A percentile compares a stretch with the other conserved stretches of the same genome.
Conservation (phyloP, 1,140 invertebrate species). For the Formica selysi region DNA sequence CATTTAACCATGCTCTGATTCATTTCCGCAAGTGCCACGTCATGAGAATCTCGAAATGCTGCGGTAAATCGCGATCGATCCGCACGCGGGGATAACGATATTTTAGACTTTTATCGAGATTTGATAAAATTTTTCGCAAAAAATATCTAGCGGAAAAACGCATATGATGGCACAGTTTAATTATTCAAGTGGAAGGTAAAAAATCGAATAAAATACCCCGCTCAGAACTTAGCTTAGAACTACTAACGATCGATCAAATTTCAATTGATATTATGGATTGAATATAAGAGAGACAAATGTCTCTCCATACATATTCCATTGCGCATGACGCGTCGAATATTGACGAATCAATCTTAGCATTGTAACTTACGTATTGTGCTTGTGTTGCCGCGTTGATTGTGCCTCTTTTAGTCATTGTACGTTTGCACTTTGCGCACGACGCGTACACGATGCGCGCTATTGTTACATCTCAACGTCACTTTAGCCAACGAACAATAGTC, state of each 20-base stretch:
- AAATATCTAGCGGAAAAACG: conserved; percentile 4
- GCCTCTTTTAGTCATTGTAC: conserved; percentile 51
- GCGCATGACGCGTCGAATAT: conserved; percentile 6
- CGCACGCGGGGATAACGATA: neutral
- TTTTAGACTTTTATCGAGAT: neutral
- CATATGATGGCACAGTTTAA: neutral
- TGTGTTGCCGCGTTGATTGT: conserved; percentile 19
- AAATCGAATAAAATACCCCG: neutral
- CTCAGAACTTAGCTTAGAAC: neutral
- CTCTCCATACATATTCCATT: neutral
- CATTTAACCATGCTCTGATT: too few relatives aligned
- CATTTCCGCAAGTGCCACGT: too few relatives aligned
- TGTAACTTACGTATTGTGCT: conserved; percentile 46
- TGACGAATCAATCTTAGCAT: conserved; percentile 54
- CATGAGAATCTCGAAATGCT: too few relatives aligned
- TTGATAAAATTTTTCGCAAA: neutral
- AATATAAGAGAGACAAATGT: neutral
- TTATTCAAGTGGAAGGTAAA: conserved; percentile 40
- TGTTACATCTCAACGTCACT: conserved; percentile 42
- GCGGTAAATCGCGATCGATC: too few relatives aligned
- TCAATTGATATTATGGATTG: neutral
- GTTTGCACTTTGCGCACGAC: conserved; percentile 16
- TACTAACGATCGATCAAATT: conserved; percentile 4
- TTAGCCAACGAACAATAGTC: conserved; percentile 42
- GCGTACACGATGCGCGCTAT: conserved; percentile 41